Percentiles rank a stretch among this genome's conserved stretches.
Evolutionary conservation across 2,113 vertebrate genomes (phyloP).

Genomic region (Epinephelus fuscoguttatus): DNA sequence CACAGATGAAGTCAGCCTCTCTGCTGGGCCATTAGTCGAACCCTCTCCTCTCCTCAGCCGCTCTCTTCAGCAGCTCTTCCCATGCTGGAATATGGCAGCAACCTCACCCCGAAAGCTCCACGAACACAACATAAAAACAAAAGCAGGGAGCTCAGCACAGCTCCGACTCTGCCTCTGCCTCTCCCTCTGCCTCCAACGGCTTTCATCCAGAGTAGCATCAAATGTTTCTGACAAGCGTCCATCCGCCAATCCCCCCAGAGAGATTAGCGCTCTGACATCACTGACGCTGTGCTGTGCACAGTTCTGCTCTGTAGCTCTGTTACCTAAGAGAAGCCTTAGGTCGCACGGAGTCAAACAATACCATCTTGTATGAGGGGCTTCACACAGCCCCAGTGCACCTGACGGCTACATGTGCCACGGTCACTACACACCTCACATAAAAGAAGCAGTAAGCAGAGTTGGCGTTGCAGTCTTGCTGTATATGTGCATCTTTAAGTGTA

Average conservation of each 20-base stretch:
- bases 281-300: conserved; percentile 77
- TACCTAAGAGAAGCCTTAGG: conserved; percentile 68
- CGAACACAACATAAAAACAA: conserved; percentile 34
- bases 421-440: conserved; percentile 23
- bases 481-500: conserved; percentile 6
- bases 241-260: conserved; percentile 84
- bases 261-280: conserved; percentile 91
- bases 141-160: conserved; percentile 47
- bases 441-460: background rate
- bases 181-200: conserved; percentile 57
- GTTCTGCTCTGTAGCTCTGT: conserved; percentile 59
- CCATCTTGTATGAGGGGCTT: conserved; percentile 13
- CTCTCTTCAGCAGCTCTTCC: conserved; percentile 55
- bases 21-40: conserved; percentile 16
- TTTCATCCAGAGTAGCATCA: conserved; percentile 78
- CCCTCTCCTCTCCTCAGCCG: conserved; percentile 48
- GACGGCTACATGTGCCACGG: background rate
- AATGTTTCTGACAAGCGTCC: conserved; percentile 82
- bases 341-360: conserved; percentile 39
- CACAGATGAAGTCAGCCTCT: conserved; percentile 22
- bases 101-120: conserved; percentile 28
- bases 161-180: conserved; percentile 46
- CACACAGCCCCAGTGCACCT: background rate
- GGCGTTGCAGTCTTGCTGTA: conserved; percentile 26
- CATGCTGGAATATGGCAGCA: conserved; percentile 61